These are phyloP conservation scores for Axinella damicornis DNA, from an alignment of 37 sponge, comb jelly and placozoan species.

Conservation along the genomic window DNA sequence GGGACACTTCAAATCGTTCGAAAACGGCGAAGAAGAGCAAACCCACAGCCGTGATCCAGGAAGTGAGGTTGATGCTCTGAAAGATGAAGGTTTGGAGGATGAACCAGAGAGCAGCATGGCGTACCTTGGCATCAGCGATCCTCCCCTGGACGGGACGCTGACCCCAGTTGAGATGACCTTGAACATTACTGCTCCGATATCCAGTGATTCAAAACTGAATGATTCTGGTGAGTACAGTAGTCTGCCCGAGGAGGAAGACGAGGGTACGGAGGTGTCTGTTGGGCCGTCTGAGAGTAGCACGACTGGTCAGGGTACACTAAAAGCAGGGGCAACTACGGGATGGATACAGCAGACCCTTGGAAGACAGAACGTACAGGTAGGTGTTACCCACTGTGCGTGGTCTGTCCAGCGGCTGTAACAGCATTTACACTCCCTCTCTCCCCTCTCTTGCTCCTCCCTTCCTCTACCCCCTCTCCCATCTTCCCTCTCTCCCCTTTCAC, in stretches of 20 bases:
- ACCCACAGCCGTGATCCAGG: no score
- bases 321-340: not conserved
- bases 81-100: no score
- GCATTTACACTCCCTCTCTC: not conserved
- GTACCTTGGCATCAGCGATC: not conserved
- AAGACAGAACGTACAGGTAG: not conserved
- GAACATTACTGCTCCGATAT: not conserved
- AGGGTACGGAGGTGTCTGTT: no score
- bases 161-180: constrained; percentile 28
- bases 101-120: no score
- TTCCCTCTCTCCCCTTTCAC: no score
- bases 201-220: constrained; percentile 2
- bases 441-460: not conserved
- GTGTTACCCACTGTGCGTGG: no score
- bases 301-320: not conserved
- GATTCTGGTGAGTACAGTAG: constrained; percentile 46
- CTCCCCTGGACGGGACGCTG: constrained; percentile 7
- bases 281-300: no score
- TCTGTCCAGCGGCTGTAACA: not conserved
- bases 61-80: no score
- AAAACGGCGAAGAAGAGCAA: no score
- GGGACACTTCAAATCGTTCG: no score
- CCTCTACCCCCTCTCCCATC: not conserved
- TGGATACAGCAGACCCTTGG: constrained; percentile 17
- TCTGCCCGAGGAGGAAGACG: not conserved